These are phyloP conservation scores for Siniperca knerii DNA, from an alignment of 2,113 vertebrate genomes.

Conservation along the genomic window DNA sequence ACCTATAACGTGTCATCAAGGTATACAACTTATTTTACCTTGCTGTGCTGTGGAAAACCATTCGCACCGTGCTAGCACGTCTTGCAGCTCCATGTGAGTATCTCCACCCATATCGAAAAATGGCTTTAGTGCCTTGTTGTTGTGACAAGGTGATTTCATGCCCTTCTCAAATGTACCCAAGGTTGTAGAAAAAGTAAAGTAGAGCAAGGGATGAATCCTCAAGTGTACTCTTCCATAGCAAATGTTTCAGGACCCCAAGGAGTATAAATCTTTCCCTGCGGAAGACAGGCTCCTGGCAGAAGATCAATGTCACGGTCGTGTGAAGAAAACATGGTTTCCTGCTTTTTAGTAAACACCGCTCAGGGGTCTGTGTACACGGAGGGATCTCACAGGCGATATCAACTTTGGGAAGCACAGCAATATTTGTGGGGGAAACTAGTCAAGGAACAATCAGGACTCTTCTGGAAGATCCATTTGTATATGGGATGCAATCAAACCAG, in stretches of 20 bases:
- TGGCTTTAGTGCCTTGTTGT: not conserved
- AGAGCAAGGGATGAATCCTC: not conserved
- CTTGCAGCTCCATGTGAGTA: not conserved
- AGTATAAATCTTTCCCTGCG: not conserved
- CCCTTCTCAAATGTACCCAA: too few species aligned
- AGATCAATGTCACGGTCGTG: slow-evolving; percentile 33
- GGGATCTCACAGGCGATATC: slow-evolving; percentile 4
- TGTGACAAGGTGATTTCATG: too few species aligned
- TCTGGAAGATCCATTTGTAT: not conserved
- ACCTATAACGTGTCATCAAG: not conserved
- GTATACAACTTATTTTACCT: not conserved
- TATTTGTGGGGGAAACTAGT: not conserved
- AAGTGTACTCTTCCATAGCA: not conserved
- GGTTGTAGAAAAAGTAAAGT: too few species aligned
- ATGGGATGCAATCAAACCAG: not conserved
- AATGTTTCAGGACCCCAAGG: slow-evolving; percentile 6
- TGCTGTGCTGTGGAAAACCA: not conserved
- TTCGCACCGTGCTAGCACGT: not conserved
- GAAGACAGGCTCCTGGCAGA: not conserved
- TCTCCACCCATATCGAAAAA: not conserved
- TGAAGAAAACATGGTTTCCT: slow-evolving; percentile 29
- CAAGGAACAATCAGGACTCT: not conserved
- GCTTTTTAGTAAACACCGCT: slow-evolving; percentile 12
- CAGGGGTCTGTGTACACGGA: not conserved
- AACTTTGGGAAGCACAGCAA: not conserved